Conservation (phyloP, 2,888 invertebrate genomes). For the Leistus spinibarbis region DNA sequence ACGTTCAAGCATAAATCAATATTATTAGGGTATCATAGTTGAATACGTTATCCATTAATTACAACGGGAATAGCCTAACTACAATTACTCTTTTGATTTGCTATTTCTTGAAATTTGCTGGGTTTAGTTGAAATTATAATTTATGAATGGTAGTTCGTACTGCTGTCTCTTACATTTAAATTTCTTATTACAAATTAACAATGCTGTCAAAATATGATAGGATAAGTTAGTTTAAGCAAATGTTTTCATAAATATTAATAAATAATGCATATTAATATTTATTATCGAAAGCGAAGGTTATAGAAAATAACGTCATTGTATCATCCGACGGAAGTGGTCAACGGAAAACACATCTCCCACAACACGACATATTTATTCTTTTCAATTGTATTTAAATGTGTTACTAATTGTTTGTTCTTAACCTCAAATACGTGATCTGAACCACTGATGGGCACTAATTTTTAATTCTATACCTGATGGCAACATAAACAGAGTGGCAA, state of each 20-base stretch:
- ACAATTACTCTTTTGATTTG: no score
- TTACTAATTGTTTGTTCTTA: neutral
- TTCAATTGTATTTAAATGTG: slow-evolving; percentile 31
- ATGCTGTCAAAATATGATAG: no score
- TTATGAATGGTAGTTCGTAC: no score
- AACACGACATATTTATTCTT: neutral
- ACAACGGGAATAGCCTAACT: no score
- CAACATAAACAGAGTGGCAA: slow-evolving; percentile 11
- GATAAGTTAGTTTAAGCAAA: no score
- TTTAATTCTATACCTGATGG: slow-evolving; percentile 1
- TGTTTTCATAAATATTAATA: neutral
- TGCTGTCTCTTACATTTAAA: no score
- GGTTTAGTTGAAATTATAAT: no score
- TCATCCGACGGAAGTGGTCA: slow-evolving; percentile 25
- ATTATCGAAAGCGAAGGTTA: neutral
- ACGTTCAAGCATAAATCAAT: no score
- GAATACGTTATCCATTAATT: no score
- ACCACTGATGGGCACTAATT: neutral
- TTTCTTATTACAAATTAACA: no score
- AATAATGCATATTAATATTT: neutral
- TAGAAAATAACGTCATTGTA: neutral
- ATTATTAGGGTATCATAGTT: neutral
- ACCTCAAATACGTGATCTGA: neutral
- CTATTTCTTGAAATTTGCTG: no score
- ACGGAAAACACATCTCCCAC: slow-evolving; percentile 15